Evolutionary conservation across 2,888 invertebrate genomes (phyloP).

Genomic region (Euclidia mi): DNA sequence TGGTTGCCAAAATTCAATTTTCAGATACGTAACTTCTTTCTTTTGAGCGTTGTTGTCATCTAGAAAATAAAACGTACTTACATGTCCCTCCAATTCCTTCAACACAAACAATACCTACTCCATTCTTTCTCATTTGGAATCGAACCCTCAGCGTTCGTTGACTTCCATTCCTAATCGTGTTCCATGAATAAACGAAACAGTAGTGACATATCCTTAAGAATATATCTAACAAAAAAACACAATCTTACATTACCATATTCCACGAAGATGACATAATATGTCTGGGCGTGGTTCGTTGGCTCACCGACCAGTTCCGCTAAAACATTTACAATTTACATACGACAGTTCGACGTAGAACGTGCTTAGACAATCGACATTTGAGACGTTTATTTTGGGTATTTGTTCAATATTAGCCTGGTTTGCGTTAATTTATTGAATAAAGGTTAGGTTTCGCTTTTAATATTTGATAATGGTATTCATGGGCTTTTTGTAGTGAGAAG

Average conservation of each 20-base stretch:
- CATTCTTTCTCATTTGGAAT: too few species aligned
- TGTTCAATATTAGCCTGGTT: background rate
- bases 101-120: too few species aligned
- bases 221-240: background rate
- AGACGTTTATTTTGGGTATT: background rate
- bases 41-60: too few species aligned
- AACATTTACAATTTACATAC: constrained; percentile 52
- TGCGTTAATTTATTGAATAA: background rate
- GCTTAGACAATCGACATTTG: constrained; percentile 5
- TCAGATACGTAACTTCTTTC: too few species aligned
- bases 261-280: constrained; percentile 42
- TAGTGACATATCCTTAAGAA: too few species aligned
- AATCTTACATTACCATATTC: constrained; percentile 10
- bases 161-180: too few species aligned
- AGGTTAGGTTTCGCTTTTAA: background rate
- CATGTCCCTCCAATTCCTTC: too few species aligned
- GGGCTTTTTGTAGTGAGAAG: too few species aligned
- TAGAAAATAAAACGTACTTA: too few species aligned
- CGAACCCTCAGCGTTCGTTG: too few species aligned
- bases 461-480: background rate
- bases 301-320: constrained; percentile 47
- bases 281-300: constrained; percentile 34
- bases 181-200: too few species aligned
- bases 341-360: constrained; percentile 1
- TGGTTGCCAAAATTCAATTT: too few species aligned